A percentile compares a stretch with the other conserved stretches of the same genome.
Evolutionary conservation across 2,797 vertebrate species (phyloP).

Genomic region (Neosilurus mollespiculum): DNA sequence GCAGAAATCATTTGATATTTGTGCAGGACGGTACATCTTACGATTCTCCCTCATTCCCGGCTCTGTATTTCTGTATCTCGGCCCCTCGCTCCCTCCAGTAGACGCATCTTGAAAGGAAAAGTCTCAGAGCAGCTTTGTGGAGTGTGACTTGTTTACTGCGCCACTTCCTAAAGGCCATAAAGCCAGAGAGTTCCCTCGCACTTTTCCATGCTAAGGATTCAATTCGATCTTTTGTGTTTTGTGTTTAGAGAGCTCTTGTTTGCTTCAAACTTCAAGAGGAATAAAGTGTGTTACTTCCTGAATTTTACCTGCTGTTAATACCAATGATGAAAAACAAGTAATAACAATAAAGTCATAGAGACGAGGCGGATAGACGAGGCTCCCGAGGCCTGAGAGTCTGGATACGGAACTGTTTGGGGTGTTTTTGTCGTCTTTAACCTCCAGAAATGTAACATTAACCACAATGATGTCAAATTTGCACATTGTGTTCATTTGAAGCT

Average conservation of each 20-base stretch:
- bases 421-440: not conserved
- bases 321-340: not conserved
- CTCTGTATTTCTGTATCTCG: constrained; percentile 16
- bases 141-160: constrained; percentile 75
- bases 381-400: not conserved
- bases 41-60: not conserved
- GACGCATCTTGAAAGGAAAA: constrained; percentile 69
- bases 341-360: not conserved
- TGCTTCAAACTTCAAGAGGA: constrained; percentile 21
- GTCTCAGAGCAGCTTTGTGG: constrained; percentile 53
- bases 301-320: not conserved
- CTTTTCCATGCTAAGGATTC: constrained; percentile 72
- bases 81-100: constrained; percentile 57
- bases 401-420: not conserved
- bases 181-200: constrained; percentile 68
- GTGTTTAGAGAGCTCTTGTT: constrained; percentile 56
- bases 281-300: not conserved
- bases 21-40: not conserved
- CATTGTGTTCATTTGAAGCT: not conserved
- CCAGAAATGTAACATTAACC: not conserved
- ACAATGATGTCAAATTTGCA: not conserved
- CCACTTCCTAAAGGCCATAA: constrained; percentile 68
- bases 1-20: not conserved
- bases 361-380: not conserved
- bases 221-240: constrained; percentile 57